These are phyloP conservation scores for Crambe crambe DNA, from an alignment of 37 sponge, comb jelly and placozoan species.

Conservation along the genomic window DNA sequence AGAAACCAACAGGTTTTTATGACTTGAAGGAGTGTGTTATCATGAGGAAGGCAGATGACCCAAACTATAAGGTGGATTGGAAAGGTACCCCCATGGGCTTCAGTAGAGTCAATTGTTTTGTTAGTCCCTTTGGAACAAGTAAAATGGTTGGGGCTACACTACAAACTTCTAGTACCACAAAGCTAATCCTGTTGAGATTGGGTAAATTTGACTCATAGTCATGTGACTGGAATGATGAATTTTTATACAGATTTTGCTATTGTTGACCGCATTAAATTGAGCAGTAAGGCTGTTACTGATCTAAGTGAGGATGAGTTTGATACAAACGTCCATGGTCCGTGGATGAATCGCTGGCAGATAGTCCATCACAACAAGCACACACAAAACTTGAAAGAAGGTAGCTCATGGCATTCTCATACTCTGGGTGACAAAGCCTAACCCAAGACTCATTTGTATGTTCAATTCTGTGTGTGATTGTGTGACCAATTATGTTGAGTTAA, in stretches of 20 bases:
- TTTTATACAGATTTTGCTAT: conserved; percentile 46
- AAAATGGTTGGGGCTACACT: too few relatives aligned
- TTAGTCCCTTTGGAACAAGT: too few relatives aligned
- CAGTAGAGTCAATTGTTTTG: too few relatives aligned
- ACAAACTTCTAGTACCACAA: too few relatives aligned
- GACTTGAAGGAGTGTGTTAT: conserved; percentile 62
- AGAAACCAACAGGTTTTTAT: conserved; percentile 70
- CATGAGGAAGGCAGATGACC: conserved; percentile 61
- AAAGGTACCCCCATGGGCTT: conserved; percentile 1
- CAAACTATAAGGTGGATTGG: conserved; percentile 72
- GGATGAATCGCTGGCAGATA: conserved; percentile 89
- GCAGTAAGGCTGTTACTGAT: neutral
- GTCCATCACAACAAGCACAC: conserved; percentile 88
- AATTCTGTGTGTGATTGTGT: too few relatives aligned
- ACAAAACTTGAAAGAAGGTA: neutral
- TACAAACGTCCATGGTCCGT: conserved; percentile 83
- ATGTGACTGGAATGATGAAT: too few relatives aligned
- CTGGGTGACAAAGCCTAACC: neutral
- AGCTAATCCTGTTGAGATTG: too few relatives aligned
- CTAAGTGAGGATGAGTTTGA: conserved; percentile 66
- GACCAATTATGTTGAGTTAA: too few relatives aligned
- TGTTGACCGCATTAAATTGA: conserved; percentile 55
- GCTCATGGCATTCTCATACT: conserved; percentile 39
- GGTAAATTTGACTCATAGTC: too few relatives aligned
- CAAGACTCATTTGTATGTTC: too few relatives aligned